Base-by-base conservation (phyloP, 2,888 invertebrate genomes). In the Mythimna impura region DNA sequence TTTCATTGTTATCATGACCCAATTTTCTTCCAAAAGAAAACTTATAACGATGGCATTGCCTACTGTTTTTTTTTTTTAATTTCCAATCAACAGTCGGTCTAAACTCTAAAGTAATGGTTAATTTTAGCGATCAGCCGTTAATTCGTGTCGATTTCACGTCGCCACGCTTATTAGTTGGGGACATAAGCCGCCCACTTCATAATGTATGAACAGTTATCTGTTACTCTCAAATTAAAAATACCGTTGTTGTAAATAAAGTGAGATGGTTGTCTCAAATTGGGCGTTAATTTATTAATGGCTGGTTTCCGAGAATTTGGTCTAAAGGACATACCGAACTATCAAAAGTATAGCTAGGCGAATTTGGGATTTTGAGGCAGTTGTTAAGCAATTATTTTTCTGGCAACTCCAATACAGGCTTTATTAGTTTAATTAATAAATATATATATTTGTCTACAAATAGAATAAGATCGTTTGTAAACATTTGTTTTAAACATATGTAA, bases 111-210 rank as follows among this genome's bases (percentile, higher is more conserved):
- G n/a, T 52, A 34, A 50, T 50, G 57, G 81, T 77, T 77, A 36
- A 65, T 74, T 85, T 87, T 89, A 86, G 80, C 87, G 77, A 55
- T 72, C 34, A 63, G 68, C 68, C 76, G 84, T 85, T 88, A 88
- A 85, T 88, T 85, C 68, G 80, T 80, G 73, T 78, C 78, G 81
- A 83, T 87, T 70, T 70, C 60, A 60, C 58, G 75, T 71, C 70
- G 66, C 58, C 20, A 52, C 43, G 79, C 69, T 81, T 81, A 81
- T 82, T 80, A 67, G 72, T 73, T 81, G 65, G 73, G 36, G 67
- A 77, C 75, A 82, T 83, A 84, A 86, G 83, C 83, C 87, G 84
- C 85, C 87, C 87, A 86, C 84, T 22, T 50, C 12, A 70, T 67
- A 66, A 55, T 40, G 69, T 66, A 66, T 62, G 68, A 71, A 85